Conservation (phyloP, 2,797 vertebrate genomes). For the Dallia pectoralis region DNA sequence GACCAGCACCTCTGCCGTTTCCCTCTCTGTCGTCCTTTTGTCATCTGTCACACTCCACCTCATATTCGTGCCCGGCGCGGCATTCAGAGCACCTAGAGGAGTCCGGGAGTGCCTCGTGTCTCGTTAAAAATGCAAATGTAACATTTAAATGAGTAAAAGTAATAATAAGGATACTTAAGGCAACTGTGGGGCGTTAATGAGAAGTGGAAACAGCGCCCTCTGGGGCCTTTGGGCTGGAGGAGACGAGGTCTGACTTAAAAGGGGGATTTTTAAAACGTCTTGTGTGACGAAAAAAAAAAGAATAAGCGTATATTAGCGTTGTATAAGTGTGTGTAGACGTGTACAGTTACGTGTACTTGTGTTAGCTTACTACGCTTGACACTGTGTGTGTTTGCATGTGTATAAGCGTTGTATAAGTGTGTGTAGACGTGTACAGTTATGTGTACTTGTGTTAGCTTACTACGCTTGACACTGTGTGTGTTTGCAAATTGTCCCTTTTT, state of each 20-base stretch:
- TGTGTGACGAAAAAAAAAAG: too few relatives aligned
- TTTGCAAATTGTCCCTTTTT: not conserved
- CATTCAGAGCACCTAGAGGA: too few relatives aligned
- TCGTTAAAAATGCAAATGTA: slow-evolving; percentile 68
- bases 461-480: not conserved
- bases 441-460: not conserved
- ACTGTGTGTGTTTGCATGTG: not conserved
- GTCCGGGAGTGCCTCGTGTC: slow-evolving; percentile 9
- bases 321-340: not conserved
- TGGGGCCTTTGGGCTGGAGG: slow-evolving; percentile 10
- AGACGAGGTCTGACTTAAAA: not conserved
- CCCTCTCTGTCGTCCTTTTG: slow-evolving; percentile 26
- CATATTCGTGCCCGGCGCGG: not conserved
- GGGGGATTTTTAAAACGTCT: slow-evolving; percentile 55
- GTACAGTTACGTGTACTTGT: not conserved
- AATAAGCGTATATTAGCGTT: not conserved
- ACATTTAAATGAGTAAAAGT: slow-evolving; percentile 70
- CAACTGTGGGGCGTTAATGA: slow-evolving; percentile 61
- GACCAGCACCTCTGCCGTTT: not conserved
- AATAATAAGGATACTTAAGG: slow-evolving; percentile 67
- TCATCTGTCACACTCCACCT: slow-evolving; percentile 52
- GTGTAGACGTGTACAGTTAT: not conserved
- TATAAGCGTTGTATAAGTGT: not conserved
- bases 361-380: not conserved
- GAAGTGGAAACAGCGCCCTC: slow-evolving; percentile 62